These are phyloP conservation scores for Lates japonicus DNA, from an alignment of 2,797 vertebrate genomes.

Conservation along the genomic window DNA sequence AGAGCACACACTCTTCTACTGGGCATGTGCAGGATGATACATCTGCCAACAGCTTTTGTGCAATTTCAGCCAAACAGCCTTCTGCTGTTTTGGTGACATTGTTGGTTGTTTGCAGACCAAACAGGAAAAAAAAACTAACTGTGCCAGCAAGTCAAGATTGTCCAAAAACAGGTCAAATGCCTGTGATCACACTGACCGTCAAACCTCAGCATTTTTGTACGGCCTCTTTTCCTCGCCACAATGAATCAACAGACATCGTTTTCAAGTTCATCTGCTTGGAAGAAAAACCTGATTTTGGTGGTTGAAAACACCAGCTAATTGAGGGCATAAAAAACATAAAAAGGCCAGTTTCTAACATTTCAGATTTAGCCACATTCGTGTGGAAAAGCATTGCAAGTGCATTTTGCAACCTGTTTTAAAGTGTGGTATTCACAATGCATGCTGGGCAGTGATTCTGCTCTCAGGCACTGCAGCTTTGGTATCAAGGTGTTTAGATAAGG, in stretches of 20 bases:
- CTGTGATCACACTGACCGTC: constrained; percentile 24
- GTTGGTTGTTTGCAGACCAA: constrained; percentile 42
- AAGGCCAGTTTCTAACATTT: constrained; percentile 10
- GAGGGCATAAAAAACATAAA: constrained; percentile 24
- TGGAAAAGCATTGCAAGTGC: not conserved
- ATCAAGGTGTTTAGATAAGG: not conserved
- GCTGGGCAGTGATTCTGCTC: not conserved
- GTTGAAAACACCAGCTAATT: constrained; percentile 36
- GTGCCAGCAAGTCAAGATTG: constrained; percentile 12
- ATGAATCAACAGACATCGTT: constrained; percentile 2
- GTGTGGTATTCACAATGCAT: not conserved
- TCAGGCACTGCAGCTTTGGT: not conserved
- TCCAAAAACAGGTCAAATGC: constrained; percentile 28
- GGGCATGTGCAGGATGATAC: not conserved
- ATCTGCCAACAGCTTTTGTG: constrained; percentile 16
- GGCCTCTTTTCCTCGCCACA: constrained; percentile 5
- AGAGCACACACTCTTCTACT: not conserved
- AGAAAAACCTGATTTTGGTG: constrained; percentile 18
- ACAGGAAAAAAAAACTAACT: constrained; percentile 15
- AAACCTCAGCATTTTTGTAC: constrained; percentile 49
- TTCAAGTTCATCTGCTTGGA: constrained; percentile 22
- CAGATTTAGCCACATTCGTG: constrained; percentile 9
- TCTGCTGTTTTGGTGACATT: constrained; percentile 28
- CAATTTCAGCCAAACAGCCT: not conserved
- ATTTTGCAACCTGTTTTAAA: not conserved